A percentile compares a stretch with the other conserved stretches of the same genome.
These are phyloP conservation scores for Diplodus puntazzo DNA, from an alignment of 2,797 vertebrate genomes.

Conservation along the genomic window DNA sequence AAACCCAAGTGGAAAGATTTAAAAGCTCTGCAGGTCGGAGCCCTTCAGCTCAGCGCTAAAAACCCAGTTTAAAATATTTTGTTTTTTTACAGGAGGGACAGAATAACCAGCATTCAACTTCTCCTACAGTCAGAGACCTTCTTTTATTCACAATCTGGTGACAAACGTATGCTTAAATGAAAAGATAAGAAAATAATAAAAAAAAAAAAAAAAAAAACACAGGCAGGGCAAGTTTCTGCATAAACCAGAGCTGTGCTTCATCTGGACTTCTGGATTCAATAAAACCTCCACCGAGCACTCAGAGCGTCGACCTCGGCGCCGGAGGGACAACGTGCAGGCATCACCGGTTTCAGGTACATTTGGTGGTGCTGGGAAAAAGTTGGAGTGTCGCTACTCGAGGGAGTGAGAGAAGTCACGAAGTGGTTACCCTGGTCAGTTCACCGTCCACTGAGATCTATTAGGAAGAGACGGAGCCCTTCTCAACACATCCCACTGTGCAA, in stretches of 20 bases:
- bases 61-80: neutral
- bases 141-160: slow-evolving; percentile 56
- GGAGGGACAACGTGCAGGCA: slow-evolving; percentile 36
- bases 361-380: neutral
- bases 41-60: slow-evolving; percentile 68
- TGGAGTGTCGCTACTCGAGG: slow-evolving; percentile 60
- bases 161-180: slow-evolving; percentile 43
- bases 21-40: slow-evolving; percentile 48
- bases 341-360: slow-evolving; percentile 65
- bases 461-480: slow-evolving; percentile 34
- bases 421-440: slow-evolving; percentile 67
- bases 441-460: slow-evolving; percentile 47
- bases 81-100: slow-evolving; percentile 65
- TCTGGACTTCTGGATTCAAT: slow-evolving; percentile 52
- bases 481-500: slow-evolving; percentile 60
- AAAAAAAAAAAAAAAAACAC: no score
- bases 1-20: slow-evolving; percentile 57
- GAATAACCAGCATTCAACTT: slow-evolving; percentile 86
- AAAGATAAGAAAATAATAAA: neutral
- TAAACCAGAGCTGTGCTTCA: slow-evolving; percentile 65
- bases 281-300: slow-evolving; percentile 63
- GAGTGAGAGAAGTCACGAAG: slow-evolving; percentile 51
- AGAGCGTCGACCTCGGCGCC: neutral
- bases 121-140: slow-evolving; percentile 67
- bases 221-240: slow-evolving; percentile 17